Percentiles rank a stretch among this genome's conserved stretches.
Conservation (phyloP, 2,888 invertebrate genomes). For the Tenthredo notha region DNA sequence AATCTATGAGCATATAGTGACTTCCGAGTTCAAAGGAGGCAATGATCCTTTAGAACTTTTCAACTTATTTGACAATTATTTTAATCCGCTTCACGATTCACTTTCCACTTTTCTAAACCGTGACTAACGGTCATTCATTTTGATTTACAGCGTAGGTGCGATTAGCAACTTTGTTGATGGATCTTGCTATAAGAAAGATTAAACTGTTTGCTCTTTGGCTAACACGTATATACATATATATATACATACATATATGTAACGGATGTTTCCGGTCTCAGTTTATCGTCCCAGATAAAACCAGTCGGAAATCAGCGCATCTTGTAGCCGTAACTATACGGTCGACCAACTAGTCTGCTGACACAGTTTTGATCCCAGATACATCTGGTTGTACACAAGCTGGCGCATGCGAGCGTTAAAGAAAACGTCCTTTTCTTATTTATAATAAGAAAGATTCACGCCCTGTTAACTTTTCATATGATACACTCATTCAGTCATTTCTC, state of each 20-base stretch:
- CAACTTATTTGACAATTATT: background rate
- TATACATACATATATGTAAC: background rate
- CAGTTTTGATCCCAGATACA: constrained; percentile 28
- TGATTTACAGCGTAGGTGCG: background rate
- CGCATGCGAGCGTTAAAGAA: background rate
- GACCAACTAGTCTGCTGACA: constrained; percentile 48
- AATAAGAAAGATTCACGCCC: background rate
- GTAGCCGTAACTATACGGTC: background rate
- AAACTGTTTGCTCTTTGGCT: background rate
- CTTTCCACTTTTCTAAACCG: constrained; percentile 31
- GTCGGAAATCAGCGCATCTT: constrained; percentile 49
- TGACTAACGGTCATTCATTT: background rate
- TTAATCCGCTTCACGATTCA: background rate
- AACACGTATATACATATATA: background rate
- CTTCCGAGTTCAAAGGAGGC: too few relatives aligned
- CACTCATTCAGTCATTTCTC: background rate
- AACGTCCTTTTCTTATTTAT: background rate
- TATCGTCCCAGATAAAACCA: constrained; percentile 53
- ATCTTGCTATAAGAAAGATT: background rate
- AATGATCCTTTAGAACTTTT: too few relatives aligned
- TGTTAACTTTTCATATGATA: background rate
- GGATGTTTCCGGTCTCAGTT: constrained; percentile 52
- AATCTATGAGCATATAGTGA: too few relatives aligned
- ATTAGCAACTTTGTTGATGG: background rate
- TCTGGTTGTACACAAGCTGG: background rate